Conservation (phyloP, 2,797 vertebrate species). For the Loriculus beryllinus region DNA sequence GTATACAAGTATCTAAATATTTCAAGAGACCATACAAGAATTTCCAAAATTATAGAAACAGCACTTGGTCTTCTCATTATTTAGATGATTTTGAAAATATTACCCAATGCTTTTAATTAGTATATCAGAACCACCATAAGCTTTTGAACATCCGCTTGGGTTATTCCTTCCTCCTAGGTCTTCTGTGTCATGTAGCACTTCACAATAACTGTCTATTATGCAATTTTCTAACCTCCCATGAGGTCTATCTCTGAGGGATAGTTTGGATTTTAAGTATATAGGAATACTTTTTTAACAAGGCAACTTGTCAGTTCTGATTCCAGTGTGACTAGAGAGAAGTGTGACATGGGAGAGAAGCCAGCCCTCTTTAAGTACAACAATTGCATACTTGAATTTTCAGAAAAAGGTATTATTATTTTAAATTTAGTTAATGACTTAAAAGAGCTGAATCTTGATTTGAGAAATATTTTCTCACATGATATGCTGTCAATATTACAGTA, state of each 20-base stretch:
- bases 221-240: neutral
- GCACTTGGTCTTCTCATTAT: neutral
- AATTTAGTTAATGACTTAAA: neutral
- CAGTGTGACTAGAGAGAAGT: neutral
- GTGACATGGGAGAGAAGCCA: neutral
- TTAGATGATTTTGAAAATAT: neutral
- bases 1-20: neutral
- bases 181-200: neutral
- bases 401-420: neutral
- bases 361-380: neutral
- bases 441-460: neutral
- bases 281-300: neutral
- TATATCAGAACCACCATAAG: neutral
- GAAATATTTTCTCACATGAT: neutral
- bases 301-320: neutral
- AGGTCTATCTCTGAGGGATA: neutral
- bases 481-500: neutral
- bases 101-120: neutral
- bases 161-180: neutral
- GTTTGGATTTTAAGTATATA: neutral
- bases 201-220: neutral
- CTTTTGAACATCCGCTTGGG: neutral
- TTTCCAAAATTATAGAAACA: neutral
- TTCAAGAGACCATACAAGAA: neutral
- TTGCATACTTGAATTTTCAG: neutral